Conservation (phyloP, 2,113 vertebrate species). For the Gallinago media region DNA sequence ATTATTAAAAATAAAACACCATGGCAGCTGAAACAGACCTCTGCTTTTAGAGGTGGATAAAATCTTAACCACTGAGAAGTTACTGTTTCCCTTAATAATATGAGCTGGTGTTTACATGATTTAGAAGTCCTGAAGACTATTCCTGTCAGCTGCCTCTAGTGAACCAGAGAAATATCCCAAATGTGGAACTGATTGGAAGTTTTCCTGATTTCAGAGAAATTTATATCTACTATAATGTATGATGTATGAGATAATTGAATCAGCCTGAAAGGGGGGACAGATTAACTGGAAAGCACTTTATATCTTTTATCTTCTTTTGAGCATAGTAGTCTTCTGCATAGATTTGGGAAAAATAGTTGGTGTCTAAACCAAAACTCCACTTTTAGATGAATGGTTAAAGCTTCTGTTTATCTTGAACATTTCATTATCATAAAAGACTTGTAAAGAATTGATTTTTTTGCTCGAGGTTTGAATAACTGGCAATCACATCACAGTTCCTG, state of each 20-base stretch:
- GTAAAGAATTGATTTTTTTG: accelerated
- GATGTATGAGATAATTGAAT: not conserved
- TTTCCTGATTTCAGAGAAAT: not conserved
- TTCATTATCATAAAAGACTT: not conserved
- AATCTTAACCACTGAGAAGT: not conserved
- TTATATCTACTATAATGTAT: not conserved
- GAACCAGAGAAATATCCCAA: not conserved
- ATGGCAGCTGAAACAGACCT: not conserved
- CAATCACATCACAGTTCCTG: not conserved
- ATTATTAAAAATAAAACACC: not conserved
- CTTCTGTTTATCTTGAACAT: not conserved
- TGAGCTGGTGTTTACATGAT: not conserved
- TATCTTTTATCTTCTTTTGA: not conserved
- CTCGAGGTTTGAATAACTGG: not conserved
- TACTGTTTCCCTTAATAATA: not conserved
- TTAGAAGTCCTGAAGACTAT: not conserved
- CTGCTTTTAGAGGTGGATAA: not conserved
- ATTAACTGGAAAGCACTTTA: not conserved
- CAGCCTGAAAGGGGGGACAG: not conserved
- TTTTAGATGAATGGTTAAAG: not conserved
- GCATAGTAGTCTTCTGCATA: not conserved
- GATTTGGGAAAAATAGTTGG: accelerated
- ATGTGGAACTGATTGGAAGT: not conserved
- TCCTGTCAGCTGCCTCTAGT: not conserved
- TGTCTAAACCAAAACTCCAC: not conserved